Percentiles rank a stretch among this genome's conserved stretches.
These are phyloP conservation scores for Pygmarrhopalites habei DNA, from an alignment of 1,140 invertebrate species.

Conservation along the genomic window DNA sequence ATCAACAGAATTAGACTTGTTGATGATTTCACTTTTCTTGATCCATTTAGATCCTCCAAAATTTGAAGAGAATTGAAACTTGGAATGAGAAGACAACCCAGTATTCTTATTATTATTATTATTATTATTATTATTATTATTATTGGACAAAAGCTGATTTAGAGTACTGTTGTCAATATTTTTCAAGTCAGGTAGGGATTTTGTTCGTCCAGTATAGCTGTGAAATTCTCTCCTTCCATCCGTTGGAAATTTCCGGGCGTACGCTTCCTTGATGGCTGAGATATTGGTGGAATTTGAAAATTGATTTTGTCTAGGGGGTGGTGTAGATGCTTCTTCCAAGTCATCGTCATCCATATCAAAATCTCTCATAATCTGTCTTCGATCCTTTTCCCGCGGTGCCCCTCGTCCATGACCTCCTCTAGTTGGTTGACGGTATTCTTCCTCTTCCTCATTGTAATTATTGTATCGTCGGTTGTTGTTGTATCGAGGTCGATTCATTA, in stretches of 20 bases:
- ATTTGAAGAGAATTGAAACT: background rate
- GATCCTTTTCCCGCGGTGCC: no score
- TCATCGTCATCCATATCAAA: slow-evolving; percentile 1
- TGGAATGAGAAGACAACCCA: background rate
- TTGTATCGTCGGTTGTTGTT: no score
- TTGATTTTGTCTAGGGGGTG: background rate
- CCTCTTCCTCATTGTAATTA: no score
- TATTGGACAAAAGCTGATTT: background rate
- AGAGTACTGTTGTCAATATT: background rate
- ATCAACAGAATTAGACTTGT: background rate
- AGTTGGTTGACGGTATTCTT: no score
- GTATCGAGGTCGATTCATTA: no score
- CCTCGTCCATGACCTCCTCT: no score
- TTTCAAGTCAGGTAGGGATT: background rate
- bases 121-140: background rate
- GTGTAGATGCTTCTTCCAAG: background rate
- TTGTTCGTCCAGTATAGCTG: background rate
- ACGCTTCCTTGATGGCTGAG: slow-evolving; percentile 1
- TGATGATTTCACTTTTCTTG: background rate
- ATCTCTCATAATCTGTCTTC: background rate
- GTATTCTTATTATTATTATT: background rate
- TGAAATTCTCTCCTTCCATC: background rate
- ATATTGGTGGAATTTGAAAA: background rate
- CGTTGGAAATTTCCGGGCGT: background rate
- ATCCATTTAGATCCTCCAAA: background rate